phyloP scores from a whole-genome alignment of 2,113 vertebrate species.

The Ictidomys tridecemlineatus region DNA sequence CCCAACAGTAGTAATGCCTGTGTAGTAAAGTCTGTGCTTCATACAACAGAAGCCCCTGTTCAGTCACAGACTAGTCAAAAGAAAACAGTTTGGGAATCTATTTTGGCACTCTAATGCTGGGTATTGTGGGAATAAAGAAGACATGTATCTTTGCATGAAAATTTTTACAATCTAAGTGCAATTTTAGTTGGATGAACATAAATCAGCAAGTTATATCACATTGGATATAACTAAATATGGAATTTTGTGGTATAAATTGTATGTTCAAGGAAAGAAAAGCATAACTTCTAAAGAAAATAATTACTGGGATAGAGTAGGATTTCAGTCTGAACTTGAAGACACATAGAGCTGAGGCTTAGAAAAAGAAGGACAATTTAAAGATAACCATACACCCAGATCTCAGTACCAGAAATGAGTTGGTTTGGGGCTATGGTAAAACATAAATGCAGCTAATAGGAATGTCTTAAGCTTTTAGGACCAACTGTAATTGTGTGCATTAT shows the following conservation, averaged over 20 bases:
- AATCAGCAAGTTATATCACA: not conserved
- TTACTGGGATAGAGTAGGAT: not conserved
- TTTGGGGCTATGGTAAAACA: not conserved
- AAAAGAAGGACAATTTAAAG: not conserved
- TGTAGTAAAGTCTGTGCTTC: not conserved
- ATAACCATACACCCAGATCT: not conserved
- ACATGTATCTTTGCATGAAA: not conserved
- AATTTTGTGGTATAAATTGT: slow-evolving; percentile 12
- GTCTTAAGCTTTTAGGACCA: slow-evolving; percentile 31
- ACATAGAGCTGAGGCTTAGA: not conserved
- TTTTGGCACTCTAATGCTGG: not conserved
- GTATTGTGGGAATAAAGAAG: not conserved
- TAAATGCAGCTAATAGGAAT: slow-evolving; percentile 17
- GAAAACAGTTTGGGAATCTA: not conserved
- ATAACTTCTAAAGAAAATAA: not conserved
- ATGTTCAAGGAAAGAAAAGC: slow-evolving; percentile 21
- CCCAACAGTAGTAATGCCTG: too few species aligned
- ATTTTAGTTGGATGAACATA: slow-evolving; percentile 41
- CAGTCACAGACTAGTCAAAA: not conserved
- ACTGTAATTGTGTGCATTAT: slow-evolving; percentile 44
- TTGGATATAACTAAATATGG: not conserved
- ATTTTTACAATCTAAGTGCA: slow-evolving; percentile 37
- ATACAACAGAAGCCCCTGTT: not conserved
- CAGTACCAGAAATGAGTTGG: not conserved
- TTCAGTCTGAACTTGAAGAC: slow-evolving; percentile 41